Base-by-base conservation (phyloP, 1,140 invertebrate genomes). In the Arion vulgaris region DNA sequence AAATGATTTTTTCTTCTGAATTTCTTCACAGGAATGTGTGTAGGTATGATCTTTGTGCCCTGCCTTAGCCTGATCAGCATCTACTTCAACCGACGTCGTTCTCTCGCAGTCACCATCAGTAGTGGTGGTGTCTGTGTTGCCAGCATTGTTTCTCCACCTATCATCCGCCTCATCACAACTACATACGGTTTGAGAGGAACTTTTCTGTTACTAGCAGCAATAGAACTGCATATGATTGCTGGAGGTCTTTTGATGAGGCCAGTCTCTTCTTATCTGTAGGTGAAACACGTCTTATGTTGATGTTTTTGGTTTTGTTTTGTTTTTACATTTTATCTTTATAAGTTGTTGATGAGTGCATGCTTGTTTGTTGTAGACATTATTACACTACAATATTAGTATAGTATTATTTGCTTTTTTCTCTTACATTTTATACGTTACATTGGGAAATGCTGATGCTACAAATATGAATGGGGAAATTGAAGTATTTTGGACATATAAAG, bases 171-270 rank as follows among this genome's bases (percentile, higher is more conserved):
- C 76, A 41, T 78, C 0, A 39, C 26, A 1, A 38, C 28, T 9
- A 32, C 66, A 19, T 78, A 66, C 36, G 76, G 76, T 0, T 4
- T 78, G 62, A 36, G 76, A 17, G 76, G 76, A 26, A 45, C 76
- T 2, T 78, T 62, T 36, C 76, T 78, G 49, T 19, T 78, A 13
- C 76, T 78, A 34, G n/a, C 76, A 19, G 76, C 28, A 4, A 4
- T 78, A 7, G 51, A 78, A 26, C 57, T 78, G 1, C 76, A 78
- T n/a, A 45, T 78, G 53, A 57, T 78, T 7, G 53, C 62, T 7
- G 76, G 19, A 7, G 76, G 76, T 2, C 57, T 78, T 1, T 19
- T 78, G 34, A 36, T 78, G 62, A 19, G 76, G 34, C 76, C 76
- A 17, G 57, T 57, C n/a, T 66, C 32, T 5, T 66, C 76, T 5